Evolutionary conservation across 2,113 vertebrate species (phyloP).

Genomic region (Hemiprocne comata): DNA sequence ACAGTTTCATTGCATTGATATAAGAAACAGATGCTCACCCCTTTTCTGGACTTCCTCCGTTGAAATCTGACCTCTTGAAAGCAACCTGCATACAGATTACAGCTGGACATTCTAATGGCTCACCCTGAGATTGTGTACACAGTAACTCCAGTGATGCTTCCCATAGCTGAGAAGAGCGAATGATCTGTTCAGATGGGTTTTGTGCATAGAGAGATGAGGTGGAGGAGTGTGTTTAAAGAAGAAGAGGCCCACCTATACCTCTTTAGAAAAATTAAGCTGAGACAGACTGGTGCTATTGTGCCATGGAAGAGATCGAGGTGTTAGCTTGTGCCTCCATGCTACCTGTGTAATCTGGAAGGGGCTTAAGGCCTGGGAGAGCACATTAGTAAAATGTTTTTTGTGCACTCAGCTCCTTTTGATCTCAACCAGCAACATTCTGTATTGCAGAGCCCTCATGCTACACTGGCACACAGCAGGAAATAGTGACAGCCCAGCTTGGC

Average conservation of each 20-base stretch:
- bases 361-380: background rate
- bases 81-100: background rate
- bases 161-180: background rate
- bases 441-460: background rate
- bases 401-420: background rate
- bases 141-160: background rate
- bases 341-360: background rate
- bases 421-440: background rate
- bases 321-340: background rate
- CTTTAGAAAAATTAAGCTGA: background rate
- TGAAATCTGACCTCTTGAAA: constrained; percentile 14
- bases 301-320: background rate
- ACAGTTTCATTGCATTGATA: background rate
- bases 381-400: background rate
- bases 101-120: background rate
- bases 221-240: background rate
- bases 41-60: background rate
- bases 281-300: background rate
- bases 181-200: background rate
- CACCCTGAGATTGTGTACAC: background rate
- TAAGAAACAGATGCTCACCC: background rate
- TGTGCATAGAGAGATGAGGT: background rate
- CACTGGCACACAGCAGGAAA: accelerated
- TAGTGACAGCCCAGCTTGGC: accelerated
- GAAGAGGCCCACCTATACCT: background rate